Evolutionary conservation across 2,113 vertebrate species (phyloP).

Genomic region (Vulpes lagopus): DNA sequence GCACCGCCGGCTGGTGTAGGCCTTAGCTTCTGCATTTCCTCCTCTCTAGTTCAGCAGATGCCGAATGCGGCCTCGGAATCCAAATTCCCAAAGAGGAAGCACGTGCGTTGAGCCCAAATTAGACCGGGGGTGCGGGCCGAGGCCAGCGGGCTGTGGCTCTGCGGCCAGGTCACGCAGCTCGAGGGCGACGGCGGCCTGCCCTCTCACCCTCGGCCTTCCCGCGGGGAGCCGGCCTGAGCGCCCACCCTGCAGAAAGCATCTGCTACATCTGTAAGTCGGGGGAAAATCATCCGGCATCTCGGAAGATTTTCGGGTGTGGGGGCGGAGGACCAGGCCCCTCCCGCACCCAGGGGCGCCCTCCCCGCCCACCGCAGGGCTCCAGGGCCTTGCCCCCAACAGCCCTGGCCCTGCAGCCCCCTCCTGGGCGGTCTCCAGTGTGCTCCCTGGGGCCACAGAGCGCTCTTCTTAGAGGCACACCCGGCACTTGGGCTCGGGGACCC

Average conservation of each 20-base stretch:
- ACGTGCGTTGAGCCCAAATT: neutral
- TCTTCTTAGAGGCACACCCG: neutral
- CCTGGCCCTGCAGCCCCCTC: too few relatives aligned
- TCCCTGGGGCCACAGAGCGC: fast-evolving
- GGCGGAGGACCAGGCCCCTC: too few relatives aligned
- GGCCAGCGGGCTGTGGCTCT: neutral
- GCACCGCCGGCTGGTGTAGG: too few relatives aligned
- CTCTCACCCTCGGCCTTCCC: neutral
- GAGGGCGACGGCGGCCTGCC: neutral
- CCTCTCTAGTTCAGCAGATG: neutral
- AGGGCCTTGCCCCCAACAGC: too few relatives aligned
- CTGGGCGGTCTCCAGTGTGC: too few relatives aligned
- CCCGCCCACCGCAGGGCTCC: too few relatives aligned
- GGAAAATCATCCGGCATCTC: neutral
- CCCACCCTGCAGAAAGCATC: too few relatives aligned
- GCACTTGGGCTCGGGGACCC: too few relatives aligned
- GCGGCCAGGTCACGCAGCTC: neutral
- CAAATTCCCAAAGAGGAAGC: neutral
- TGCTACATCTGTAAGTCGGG: neutral
- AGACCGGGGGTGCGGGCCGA: neutral
- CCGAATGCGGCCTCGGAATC: neutral
- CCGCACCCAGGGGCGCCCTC: too few relatives aligned
- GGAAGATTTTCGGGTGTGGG: too few relatives aligned
- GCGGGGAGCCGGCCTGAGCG: neutral
- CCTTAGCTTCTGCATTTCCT: neutral